These are phyloP conservation scores for Parapsyche elsis DNA, from an alignment of 1,140 invertebrate genomes.

Conservation along the genomic window DNA sequence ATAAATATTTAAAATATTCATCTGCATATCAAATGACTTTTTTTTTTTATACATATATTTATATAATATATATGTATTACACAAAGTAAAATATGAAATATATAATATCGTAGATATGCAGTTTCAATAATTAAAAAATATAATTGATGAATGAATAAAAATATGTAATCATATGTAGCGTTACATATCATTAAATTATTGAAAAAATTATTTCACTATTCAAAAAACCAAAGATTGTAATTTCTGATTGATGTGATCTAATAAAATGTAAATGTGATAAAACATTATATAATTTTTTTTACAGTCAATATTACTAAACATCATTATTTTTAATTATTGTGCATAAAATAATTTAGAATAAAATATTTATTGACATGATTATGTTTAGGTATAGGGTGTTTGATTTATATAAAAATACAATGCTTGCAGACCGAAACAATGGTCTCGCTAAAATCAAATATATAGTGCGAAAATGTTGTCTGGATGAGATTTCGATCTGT, in stretches of 20 bases:
- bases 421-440: slow-evolving; percentile 45
- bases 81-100: slow-evolving; percentile 38
- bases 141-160: not conserved
- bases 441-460: slow-evolving; percentile 18
- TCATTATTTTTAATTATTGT: slow-evolving; percentile 48
- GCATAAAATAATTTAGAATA: slow-evolving; percentile 53
- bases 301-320: slow-evolving; percentile 43
- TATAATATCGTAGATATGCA: slow-evolving; percentile 30
- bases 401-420: slow-evolving; percentile 24
- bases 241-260: slow-evolving; percentile 21
- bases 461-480: slow-evolving; percentile 28
- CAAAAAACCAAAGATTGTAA: slow-evolving; percentile 5
- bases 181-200: slow-evolving; percentile 35
- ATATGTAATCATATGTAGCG: not conserved
- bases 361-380: slow-evolving; percentile 43
- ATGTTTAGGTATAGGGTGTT: not conserved
- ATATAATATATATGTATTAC: slow-evolving; percentile 3
- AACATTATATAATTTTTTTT: not conserved
- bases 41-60: not conserved
- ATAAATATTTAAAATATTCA: slow-evolving; percentile 21
- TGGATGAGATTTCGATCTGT: slow-evolving; percentile 40
- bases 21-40: slow-evolving; percentile 46
- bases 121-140: slow-evolving; percentile 31
- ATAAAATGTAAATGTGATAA: slow-evolving; percentile 22
- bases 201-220: not conserved